phyloP scores from a whole-genome alignment of 2,888 invertebrate species.

The Cristatella mucedo region DNA sequence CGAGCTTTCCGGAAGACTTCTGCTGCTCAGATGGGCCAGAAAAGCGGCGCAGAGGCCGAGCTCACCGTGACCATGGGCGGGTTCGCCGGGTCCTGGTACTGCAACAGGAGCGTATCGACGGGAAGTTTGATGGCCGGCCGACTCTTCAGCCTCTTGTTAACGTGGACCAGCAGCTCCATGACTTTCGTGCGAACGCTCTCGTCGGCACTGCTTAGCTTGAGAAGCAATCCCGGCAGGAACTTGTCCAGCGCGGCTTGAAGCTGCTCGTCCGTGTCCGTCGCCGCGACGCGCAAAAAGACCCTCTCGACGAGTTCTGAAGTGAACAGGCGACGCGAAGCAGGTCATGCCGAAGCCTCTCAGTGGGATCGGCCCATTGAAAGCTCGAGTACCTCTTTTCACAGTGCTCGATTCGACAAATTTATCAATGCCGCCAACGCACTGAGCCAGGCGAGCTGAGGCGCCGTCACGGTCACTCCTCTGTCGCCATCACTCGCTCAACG shows the following conservation, averaged over 20 bases:
- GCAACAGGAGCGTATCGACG: constrained; percentile 60
- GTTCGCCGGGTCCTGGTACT: constrained; percentile 60
- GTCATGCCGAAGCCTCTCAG: too few relatives aligned
- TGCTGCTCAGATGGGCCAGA: too few relatives aligned
- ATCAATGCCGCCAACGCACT: too few relatives aligned
- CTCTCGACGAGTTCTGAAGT: constrained; percentile 54
- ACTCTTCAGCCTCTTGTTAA: constrained; percentile 73
- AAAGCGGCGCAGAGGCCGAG: constrained; percentile 15
- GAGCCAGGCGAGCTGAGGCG: too few relatives aligned
- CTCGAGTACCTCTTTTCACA: too few relatives aligned
- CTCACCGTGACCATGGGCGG: constrained; percentile 63
- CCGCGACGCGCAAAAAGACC: constrained; percentile 70
- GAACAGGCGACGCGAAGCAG: too few relatives aligned
- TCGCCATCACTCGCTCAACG: too few relatives aligned
- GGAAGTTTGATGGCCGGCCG: constrained; percentile 68
- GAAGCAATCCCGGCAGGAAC: constrained; percentile 68
- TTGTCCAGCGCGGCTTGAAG: constrained; percentile 62
- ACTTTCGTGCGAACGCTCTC: constrained; percentile 66
- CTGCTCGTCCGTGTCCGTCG: constrained; percentile 74
- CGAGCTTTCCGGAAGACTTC: too few relatives aligned
- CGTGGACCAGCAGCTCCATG: constrained; percentile 75
- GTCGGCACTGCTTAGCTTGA: constrained; percentile 72
- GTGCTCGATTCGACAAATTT: too few relatives aligned
- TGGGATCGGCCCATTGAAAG: too few relatives aligned
- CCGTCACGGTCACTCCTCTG: too few relatives aligned